phyloP scores from a whole-genome alignment of 2,797 vertebrate genomes.

The Esox masquinongy region DNA sequence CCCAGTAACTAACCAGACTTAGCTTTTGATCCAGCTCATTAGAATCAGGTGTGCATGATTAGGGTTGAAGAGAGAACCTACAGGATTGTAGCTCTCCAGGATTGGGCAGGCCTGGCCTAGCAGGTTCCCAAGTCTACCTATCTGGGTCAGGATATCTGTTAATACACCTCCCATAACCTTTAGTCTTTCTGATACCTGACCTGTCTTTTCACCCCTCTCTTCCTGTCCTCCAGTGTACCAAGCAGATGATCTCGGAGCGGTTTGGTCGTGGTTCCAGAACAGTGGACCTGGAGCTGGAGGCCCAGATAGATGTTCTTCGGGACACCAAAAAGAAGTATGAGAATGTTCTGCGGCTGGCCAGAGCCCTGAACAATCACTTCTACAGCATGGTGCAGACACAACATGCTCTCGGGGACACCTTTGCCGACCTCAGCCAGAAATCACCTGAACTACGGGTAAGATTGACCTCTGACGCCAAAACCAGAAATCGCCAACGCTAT shows the following conservation, averaged over 20 bases:
- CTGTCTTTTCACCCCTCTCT: background rate
- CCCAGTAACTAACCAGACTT: no score
- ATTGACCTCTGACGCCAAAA: background rate
- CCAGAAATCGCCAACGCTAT: slow-evolving; percentile 87
- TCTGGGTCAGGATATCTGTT: background rate
- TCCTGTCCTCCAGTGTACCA: slow-evolving; percentile 82
- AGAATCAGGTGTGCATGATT: no score
- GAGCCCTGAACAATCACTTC: slow-evolving; percentile 90
- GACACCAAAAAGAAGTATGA: slow-evolving; percentile 97
- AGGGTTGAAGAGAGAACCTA: no score
- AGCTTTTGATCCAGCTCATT: no score
- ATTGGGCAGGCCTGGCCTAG: no score
- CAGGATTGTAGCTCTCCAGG: no score
- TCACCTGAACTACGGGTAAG: slow-evolving; percentile 94
- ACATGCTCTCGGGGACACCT: slow-evolving; percentile 91
- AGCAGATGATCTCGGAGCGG: slow-evolving; percentile 93
- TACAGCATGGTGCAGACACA: slow-evolving; percentile 98
- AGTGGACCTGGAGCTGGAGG: slow-evolving; percentile 93
- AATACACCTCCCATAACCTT: background rate
- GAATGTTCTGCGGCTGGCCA: slow-evolving; percentile 85
- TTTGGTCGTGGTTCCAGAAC: slow-evolving; percentile 94
- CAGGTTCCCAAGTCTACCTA: no score
- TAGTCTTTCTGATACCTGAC: background rate
- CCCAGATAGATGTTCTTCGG: slow-evolving; percentile 92
- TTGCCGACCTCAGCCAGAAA: slow-evolving; percentile 98